Evolutionary conservation across 2,113 vertebrate genomes (phyloP), one percentile per base, ranked within the genome.

Genomic region (Eudorcas thomsonii): DNA sequence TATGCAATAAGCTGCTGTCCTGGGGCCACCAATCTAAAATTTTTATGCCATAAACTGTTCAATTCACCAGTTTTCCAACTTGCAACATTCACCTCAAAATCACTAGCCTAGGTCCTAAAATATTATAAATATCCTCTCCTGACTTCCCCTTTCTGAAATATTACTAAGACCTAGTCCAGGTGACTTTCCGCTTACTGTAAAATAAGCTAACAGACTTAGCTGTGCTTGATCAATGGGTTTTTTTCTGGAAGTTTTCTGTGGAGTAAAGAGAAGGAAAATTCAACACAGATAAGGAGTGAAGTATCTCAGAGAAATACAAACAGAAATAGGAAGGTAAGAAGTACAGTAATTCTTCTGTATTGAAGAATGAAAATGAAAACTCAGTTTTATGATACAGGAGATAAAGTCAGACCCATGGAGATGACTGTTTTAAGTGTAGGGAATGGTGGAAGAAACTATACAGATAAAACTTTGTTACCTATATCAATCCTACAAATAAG

Each of bases 1-100:
- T 52, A 92, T 50, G 86, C n/a, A 92, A 82, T n/a, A 97, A 62
- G 52, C 28, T 97, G 54, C 74, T 97, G 3, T 93, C 11, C n/a
- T 64, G 33, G 26, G 36, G 62, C 17, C 52, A 36, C 23, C 82
- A 90, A 92, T 82, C 13, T n/a, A 86, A 93, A 92, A 25, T 36
- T 94, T 30, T 80, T 39, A 52, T 2, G 10, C 55, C 39, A 64
- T 85, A 74, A 88, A 90, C 45, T 92, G 81, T 87, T 94, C 30
- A 83, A 39, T 54, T 59, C 57, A 88, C 59, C 16, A 92, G 87
- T 88, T 96, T 90, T 80, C 82, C 52, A 91, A 62, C 14, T 59
- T 84, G 33, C 7, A 95, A 95, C 11, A 92, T 3, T 11, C 4
- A 67, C 25, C 26, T 88, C 74, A 80, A 93, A 94, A 82, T 96